Conservation (phyloP, 2,113 vertebrate genomes). For the Etheostoma cragini region DNA sequence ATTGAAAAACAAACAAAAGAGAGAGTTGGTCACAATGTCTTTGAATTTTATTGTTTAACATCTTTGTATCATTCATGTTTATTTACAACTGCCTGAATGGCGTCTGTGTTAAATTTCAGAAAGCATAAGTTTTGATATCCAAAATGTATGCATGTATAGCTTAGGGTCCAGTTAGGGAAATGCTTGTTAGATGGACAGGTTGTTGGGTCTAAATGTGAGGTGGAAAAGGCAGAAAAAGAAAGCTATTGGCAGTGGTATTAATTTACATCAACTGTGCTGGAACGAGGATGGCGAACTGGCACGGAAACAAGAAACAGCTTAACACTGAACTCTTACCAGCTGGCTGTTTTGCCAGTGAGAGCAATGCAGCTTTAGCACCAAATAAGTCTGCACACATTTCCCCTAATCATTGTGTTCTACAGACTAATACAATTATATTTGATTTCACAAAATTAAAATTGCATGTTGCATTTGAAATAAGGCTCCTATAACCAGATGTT, state of each 20-base stretch:
- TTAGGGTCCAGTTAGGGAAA: conserved; percentile 19
- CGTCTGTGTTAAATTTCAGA: conserved; percentile 16
- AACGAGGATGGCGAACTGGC: conserved; percentile 49
- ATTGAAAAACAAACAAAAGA: conserved; percentile 18
- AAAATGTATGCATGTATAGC: conserved; percentile 46
- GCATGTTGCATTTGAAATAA: conserved; percentile 24
- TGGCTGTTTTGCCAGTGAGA: conserved; percentile 59
- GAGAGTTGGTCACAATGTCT: conserved; percentile 14
- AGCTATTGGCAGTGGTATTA: conserved; percentile 41
- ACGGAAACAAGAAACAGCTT: conserved; percentile 44
- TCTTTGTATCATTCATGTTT: conserved; percentile 1
- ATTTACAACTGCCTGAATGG: conserved; percentile 19
- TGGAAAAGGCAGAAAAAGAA: conserved; percentile 50
- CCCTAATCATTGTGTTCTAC: conserved; percentile 39
- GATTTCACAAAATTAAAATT: conserved; percentile 45
- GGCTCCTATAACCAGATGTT: background rate
- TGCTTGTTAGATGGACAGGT: conserved; percentile 54
- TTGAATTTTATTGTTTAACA: conserved; percentile 5
- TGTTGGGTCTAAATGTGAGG: conserved; percentile 57
- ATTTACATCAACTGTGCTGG: conserved; percentile 61
- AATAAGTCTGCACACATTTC: conserved; percentile 48
- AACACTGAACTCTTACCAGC: conserved; percentile 70
- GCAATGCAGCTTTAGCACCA: conserved; percentile 38
- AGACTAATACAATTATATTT: conserved; percentile 51
- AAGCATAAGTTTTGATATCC: conserved; percentile 1